Evolutionary conservation across 2,113 vertebrate genomes (phyloP).

Genomic region (Centropristis striata): DNA sequence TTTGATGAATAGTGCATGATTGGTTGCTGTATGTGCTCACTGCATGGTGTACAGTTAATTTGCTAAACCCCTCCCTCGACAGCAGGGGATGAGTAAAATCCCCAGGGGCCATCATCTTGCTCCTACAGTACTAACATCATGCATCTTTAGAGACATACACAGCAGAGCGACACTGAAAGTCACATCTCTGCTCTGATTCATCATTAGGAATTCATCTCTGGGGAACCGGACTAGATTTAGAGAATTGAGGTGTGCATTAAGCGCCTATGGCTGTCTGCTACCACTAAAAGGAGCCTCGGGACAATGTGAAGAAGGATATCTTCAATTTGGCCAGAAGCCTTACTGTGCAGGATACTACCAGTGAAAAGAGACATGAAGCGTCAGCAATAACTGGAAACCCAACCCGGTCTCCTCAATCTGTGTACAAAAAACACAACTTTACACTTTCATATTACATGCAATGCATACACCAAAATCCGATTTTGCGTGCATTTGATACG

Average conservation of each 20-base stretch:
- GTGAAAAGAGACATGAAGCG: not conserved
- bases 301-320: not conserved
- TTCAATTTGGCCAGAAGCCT: not conserved
- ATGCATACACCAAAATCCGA: too few species aligned
- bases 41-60: conserved; percentile 10
- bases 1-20: conserved; percentile 31
- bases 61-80: conserved; percentile 1
- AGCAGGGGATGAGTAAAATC: conserved; percentile 15
- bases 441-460: too few species aligned
- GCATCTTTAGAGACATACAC: conserved; percentile 14
- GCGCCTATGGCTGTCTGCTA: not conserved
- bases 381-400: not conserved
- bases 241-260: not conserved
- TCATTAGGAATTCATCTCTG: conserved; percentile 11
- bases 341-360: too few species aligned
- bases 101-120: not conserved
- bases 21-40: not conserved
- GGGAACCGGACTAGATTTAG: conserved; percentile 10
- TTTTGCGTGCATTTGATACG: too few species aligned
- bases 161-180: not conserved
- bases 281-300: not conserved
- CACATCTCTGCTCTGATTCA: conserved; percentile 1
- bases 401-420: too few species aligned
- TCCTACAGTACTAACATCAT: conserved; percentile 25
- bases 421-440: too few species aligned